A percentile compares a stretch with the other conserved stretches of the same genome.
These are phyloP conservation scores for Sandelia bainsii DNA, from an alignment of 2,797 vertebrate genomes.

Conservation along the genomic window DNA sequence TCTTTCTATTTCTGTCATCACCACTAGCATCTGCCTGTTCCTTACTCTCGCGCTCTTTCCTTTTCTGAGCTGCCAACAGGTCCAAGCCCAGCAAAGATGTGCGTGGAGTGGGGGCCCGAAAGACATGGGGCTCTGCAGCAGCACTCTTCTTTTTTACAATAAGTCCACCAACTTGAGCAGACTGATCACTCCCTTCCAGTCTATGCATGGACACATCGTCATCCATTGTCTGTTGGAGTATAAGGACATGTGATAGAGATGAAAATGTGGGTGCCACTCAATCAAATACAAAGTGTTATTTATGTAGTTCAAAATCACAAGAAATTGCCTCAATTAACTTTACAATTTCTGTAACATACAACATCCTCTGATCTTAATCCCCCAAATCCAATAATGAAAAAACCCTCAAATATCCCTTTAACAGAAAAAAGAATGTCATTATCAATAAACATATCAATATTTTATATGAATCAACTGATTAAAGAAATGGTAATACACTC, in stretches of 20 bases:
- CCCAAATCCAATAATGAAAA: background rate
- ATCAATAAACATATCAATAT: background rate
- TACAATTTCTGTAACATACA: too few species aligned
- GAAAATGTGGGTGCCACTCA: background rate
- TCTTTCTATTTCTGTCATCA: slow-evolving; percentile 85
- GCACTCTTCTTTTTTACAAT: slow-evolving; percentile 90
- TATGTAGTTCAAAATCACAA: too few species aligned
- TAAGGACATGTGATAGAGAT: slow-evolving; percentile 7
- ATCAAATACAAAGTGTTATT: too few species aligned
- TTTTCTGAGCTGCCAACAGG: slow-evolving; percentile 93
- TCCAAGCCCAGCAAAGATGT: slow-evolving; percentile 93
- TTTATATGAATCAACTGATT: background rate
- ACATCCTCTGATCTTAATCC: too few species aligned
- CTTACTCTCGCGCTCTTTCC: slow-evolving; percentile 90
- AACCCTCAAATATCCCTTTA: too few species aligned
- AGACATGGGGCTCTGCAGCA: slow-evolving; percentile 91
- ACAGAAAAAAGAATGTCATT: background rate
- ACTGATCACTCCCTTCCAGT: slow-evolving; percentile 87
- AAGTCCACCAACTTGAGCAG: slow-evolving; percentile 88
- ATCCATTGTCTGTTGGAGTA: slow-evolving; percentile 72
- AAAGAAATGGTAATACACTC: background rate
- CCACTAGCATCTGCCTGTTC: slow-evolving; percentile 80
- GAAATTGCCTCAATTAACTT: too few species aligned
- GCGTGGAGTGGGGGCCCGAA: slow-evolving; percentile 94
- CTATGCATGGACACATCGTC: slow-evolving; percentile 91